A percentile compares a stretch with the other conserved stretches of the same genome.
Conservation (phyloP, 2,797 vertebrate species). For the Notolepis coatsorum region DNA sequence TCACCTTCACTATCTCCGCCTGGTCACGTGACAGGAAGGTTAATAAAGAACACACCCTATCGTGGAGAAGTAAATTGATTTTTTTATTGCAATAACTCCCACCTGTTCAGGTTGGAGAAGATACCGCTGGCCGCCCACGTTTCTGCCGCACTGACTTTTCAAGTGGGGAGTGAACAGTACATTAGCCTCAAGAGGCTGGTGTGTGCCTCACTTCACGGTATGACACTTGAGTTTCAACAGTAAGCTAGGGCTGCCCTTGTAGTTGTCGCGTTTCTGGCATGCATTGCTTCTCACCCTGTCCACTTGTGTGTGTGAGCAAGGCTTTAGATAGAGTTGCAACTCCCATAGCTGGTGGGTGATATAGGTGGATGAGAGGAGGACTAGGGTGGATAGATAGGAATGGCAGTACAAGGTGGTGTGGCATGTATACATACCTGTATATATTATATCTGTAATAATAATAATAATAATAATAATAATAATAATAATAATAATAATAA, state of each 20-base stretch:
- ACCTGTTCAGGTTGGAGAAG: neutral
- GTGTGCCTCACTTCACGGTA: neutral
- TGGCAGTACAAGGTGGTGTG: too few relatives aligned
- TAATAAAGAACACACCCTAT: too few relatives aligned
- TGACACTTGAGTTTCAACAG: neutral
- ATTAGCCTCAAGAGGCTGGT: neutral
- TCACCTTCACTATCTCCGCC: too few relatives aligned
- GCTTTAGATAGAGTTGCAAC: constrained; percentile 1
- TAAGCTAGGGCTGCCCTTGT: neutral
- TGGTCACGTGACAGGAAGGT: too few relatives aligned
- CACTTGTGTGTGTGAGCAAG: constrained; percentile 8
- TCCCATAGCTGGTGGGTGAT: constrained; percentile 4
- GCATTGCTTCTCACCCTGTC: constrained; percentile 4
- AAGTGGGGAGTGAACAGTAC: neutral
- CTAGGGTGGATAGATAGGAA: constrained; percentile 33
- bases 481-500: too few relatives aligned
- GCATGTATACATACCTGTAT: too few relatives aligned
- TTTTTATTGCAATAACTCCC: neutral
- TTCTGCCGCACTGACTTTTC: neutral
- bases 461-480: too few relatives aligned
- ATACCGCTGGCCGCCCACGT: neutral
- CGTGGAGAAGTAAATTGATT: too few relatives aligned
- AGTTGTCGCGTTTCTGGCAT: constrained; percentile 19
- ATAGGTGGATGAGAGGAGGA: constrained; percentile 4
- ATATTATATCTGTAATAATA: too few relatives aligned